phyloP scores from a whole-genome alignment of 2,797 vertebrate species.

The Peromyscus attwateri region DNA sequence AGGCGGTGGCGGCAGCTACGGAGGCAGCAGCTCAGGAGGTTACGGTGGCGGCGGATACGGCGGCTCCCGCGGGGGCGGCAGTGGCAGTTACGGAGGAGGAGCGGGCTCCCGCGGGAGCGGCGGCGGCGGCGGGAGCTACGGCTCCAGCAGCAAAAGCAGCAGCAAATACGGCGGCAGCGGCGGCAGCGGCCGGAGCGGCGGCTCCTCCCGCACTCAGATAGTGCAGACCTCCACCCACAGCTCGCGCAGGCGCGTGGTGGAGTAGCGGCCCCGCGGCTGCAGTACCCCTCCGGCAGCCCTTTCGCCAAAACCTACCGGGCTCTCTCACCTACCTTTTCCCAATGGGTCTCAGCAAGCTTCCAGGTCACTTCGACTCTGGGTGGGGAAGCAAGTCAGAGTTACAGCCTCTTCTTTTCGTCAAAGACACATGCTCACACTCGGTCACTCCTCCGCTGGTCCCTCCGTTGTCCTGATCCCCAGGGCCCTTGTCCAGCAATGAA shows the following conservation, averaged over 20 bases:
- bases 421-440: neutral
- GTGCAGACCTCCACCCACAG: conserved; percentile 79
- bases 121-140: neutral
- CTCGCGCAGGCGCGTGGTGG: conserved; percentile 65
- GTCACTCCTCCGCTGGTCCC: neutral
- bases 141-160: neutral
- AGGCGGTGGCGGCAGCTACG: neutral
- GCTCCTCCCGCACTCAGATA: conserved; percentile 68
- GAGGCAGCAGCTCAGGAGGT: neutral
- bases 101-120: neutral
- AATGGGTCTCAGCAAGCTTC: conserved; percentile 41
- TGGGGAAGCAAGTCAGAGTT: neutral
- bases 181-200: neutral
- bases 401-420: neutral
- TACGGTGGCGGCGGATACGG: neutral
- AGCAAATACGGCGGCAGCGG: neutral
- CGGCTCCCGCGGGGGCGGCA: neutral
- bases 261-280: conserved; percentile 23
- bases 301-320: rapidly evolving
- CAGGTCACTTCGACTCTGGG: neutral
- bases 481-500: neutral
- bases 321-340: conserved; percentile 10
- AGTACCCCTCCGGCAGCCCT: neutral
- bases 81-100: neutral
- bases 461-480: neutral